phyloP scores from a whole-genome alignment of 2,113 vertebrate genomes.

The Channa maculata region DNA sequence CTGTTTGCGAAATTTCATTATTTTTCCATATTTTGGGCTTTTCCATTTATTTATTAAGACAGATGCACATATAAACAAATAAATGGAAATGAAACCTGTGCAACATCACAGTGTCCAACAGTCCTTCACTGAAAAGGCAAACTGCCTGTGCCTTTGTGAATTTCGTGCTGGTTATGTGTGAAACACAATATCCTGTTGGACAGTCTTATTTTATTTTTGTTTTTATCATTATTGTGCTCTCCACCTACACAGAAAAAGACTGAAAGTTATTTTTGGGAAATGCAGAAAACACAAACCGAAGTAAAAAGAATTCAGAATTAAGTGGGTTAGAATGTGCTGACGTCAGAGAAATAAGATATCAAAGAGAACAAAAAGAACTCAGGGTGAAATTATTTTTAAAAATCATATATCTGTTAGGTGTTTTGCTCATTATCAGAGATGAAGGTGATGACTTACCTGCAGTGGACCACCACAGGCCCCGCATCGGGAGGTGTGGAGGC shows the following conservation, averaged over 20 bases:
- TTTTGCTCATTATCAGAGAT: background rate
- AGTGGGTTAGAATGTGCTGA: background rate
- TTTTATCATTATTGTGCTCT: constrained; percentile 5
- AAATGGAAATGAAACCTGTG: background rate
- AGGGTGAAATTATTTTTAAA: background rate
- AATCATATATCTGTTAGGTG: background rate
- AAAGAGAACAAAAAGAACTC: background rate
- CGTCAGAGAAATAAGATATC: background rate
- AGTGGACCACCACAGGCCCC: constrained; percentile 95
- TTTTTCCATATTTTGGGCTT: background rate
- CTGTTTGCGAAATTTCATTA: background rate
- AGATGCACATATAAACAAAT: background rate
- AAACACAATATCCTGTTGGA: constrained; percentile 12
- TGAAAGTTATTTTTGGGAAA: constrained; percentile 26
- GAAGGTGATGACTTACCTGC: constrained; percentile 85
- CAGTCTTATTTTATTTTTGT: background rate
- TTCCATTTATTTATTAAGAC: background rate
- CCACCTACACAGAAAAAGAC: constrained; percentile 4
- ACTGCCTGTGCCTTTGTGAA: background rate
- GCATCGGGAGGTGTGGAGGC: constrained; percentile 90
- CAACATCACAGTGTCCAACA: background rate
- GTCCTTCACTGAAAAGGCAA: background rate
- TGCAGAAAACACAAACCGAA: background rate
- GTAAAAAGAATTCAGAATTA: background rate
- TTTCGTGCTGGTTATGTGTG: background rate